A percentile compares a stretch with the other conserved stretches of the same genome.
These are phyloP conservation scores for Chionodraco myersi DNA, from an alignment of 2,113 vertebrate species.

Conservation along the genomic window DNA sequence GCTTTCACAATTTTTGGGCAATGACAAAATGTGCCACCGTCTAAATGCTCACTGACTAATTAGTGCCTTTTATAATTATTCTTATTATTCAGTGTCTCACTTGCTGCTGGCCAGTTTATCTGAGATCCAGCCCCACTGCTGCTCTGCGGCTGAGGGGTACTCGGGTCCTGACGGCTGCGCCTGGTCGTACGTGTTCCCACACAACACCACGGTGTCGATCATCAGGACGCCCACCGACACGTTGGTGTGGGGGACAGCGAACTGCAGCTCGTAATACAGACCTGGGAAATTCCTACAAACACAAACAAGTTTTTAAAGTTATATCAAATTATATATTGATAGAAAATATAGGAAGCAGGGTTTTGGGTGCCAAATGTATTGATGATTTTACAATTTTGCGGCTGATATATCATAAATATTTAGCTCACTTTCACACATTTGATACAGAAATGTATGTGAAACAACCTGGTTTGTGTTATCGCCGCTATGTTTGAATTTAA, in stretches of 20 bases:
- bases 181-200: constrained; percentile 79
- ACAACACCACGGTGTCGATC: constrained; percentile 79
- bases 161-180: constrained; percentile 62
- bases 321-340: no score
- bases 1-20: no score
- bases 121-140: constrained; percentile 75
- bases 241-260: constrained; percentile 70
- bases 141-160: constrained; percentile 36
- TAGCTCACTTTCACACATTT: no score
- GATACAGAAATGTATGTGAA: no score
- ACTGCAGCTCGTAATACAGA: constrained; percentile 73
- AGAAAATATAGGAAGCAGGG: not conserved
- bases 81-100: constrained; percentile 42
- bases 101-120: constrained; percentile 63
- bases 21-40: no score
- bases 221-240: constrained; percentile 73
- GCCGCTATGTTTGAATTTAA: no score
- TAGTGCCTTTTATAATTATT: no score
- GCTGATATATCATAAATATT: no score
- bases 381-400: no score
- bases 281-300: constrained; percentile 74
- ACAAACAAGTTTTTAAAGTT: not conserved
- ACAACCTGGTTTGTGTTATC: no score
- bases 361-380: no score
- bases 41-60: no score